Percentiles rank a stretch among this genome's conserved stretches.
Conservation (phyloP, 2,113 vertebrate genomes). For the Prunella fulvescens region DNA sequence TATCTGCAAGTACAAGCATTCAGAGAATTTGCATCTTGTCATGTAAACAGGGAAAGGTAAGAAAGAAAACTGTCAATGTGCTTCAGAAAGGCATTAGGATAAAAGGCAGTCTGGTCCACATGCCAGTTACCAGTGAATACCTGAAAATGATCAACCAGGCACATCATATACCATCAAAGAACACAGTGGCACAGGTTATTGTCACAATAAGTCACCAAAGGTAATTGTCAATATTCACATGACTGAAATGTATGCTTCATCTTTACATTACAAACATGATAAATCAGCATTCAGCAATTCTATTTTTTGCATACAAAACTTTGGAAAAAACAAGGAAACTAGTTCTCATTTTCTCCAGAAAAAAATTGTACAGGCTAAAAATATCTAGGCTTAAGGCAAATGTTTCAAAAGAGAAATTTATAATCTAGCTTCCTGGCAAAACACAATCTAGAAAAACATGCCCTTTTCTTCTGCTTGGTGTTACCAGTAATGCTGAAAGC, state of each 20-base stretch:
- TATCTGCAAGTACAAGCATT: slow-evolving; percentile 77
- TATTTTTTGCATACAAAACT: not conserved
- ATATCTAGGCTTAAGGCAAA: not conserved
- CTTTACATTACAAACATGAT: rapidly evolving
- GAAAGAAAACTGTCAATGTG: rapidly evolving
- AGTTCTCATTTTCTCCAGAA: not conserved
- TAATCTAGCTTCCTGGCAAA: not conserved
- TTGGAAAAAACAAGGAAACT: not conserved
- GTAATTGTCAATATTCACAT: not conserved
- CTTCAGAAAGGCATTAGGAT: not conserved
- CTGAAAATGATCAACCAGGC: not conserved
- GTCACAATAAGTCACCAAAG: not conserved
- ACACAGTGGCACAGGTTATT: not conserved
- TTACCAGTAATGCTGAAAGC: not conserved
- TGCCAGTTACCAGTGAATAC: not conserved
- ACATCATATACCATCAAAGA: not conserved
- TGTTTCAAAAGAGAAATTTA: not conserved
- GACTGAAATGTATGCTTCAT: not conserved
- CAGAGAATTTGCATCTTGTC: not conserved
- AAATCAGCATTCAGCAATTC: not conserved
- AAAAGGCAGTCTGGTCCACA: not conserved
- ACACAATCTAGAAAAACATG: not conserved
- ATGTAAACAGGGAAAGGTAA: not conserved
- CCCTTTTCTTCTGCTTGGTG: not conserved
- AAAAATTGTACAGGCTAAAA: not conserved